phyloP scores from a whole-genome alignment of 2,888 invertebrate genomes.

The Cephus pulcher region DNA sequence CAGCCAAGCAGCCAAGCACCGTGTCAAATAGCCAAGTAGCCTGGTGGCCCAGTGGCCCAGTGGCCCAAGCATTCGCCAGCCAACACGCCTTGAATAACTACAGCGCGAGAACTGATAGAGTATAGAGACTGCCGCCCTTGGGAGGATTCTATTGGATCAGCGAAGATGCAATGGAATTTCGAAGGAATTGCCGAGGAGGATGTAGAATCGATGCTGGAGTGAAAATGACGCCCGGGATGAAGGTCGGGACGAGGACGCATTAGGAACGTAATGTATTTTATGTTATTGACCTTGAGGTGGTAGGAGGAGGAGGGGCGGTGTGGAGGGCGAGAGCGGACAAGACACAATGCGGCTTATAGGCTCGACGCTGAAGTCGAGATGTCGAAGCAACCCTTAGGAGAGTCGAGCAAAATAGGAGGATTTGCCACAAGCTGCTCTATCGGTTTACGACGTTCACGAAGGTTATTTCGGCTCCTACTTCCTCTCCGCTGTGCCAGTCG shows the following conservation, averaged over 20 bases:
- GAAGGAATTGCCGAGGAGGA: background rate
- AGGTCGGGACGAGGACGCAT: background rate
- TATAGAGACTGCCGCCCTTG: background rate
- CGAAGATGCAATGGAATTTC: background rate
- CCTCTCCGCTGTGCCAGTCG: too few species aligned
- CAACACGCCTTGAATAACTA: background rate
- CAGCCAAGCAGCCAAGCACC: constrained; percentile 12
- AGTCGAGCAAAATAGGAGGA: background rate
- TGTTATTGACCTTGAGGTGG: constrained; percentile 1
- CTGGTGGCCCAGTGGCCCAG: constrained; percentile 6
- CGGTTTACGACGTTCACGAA: constrained; percentile 4
- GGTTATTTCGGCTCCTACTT: background rate
- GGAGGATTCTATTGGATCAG: background rate
- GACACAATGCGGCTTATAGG: constrained; percentile 6
- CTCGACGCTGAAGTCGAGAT: background rate
- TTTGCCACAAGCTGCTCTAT: background rate
- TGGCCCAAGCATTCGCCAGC: background rate
- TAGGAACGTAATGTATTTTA: background rate
- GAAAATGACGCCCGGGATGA: background rate
- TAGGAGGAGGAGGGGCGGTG: constrained; percentile 14
- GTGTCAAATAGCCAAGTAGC: too few species aligned
- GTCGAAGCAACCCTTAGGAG: background rate
- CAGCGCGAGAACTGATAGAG: too few species aligned
- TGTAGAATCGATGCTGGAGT: background rate
- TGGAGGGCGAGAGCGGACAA: constrained; percentile 12